Conservation (phyloP, 2,888 invertebrate species). For the Sphinx pinastri region DNA sequence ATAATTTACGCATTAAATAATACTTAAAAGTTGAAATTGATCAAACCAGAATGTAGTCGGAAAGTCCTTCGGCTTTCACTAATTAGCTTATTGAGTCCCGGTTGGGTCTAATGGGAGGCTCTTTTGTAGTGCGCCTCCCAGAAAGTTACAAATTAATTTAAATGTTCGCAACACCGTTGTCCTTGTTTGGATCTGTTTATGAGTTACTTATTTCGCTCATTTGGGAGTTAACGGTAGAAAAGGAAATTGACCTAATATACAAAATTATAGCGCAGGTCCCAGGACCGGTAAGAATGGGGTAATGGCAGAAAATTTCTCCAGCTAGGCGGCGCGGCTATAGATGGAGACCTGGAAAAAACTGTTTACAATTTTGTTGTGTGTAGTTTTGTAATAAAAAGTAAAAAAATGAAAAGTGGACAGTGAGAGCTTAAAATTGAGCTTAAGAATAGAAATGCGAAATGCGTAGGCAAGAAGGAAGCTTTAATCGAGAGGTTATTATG, state of each 20-base stretch:
- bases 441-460: too few species aligned
- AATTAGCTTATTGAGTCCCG: slow-evolving; percentile 52
- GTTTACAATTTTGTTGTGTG: too few species aligned
- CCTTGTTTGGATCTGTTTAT: slow-evolving; percentile 54
- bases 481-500: too few species aligned
- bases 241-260: slow-evolving; percentile 37
- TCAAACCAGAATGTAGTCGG: slow-evolving; percentile 24
- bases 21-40: slow-evolving; percentile 17
- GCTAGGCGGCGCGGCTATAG: too few species aligned
- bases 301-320: too few species aligned
- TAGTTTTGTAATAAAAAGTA: too few species aligned
- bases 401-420: too few species aligned
- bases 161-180: slow-evolving; percentile 59
- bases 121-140: slow-evolving; percentile 55
- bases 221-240: slow-evolving; percentile 49
- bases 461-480: too few species aligned
- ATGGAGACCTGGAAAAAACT: too few species aligned
- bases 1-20: not conserved
- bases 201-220: slow-evolving; percentile 62
- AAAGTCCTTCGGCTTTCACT: slow-evolving; percentile 45
- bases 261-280: too few species aligned
- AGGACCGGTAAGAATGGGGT: not conserved
- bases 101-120: slow-evolving; percentile 51
- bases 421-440: too few species aligned
- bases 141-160: slow-evolving; percentile 73